Evolutionary conservation across 2,797 vertebrate species (phyloP).

Genomic region (Hemibagrus guttatus): DNA sequence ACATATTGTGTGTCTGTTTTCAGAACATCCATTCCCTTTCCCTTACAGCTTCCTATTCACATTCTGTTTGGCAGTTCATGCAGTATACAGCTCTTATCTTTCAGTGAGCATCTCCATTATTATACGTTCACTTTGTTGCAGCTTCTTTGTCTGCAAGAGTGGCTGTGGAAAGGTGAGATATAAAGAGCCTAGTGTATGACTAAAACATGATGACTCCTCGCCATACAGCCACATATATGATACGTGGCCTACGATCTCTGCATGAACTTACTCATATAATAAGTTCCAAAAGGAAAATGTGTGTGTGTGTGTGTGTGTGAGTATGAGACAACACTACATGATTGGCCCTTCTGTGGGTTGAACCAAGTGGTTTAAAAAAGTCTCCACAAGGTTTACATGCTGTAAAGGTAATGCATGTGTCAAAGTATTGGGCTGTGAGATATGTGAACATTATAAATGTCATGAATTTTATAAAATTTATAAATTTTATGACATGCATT

Average conservation of each 20-base stretch:
- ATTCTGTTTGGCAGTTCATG: slow-evolving; percentile 10
- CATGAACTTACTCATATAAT: slow-evolving; percentile 7
- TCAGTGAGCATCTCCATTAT: slow-evolving; percentile 23
- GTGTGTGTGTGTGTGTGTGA: neutral
- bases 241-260: slow-evolving; percentile 10
- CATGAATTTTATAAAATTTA: no score
- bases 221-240: slow-evolving; percentile 3
- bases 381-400: slow-evolving; percentile 29
- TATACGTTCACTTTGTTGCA: neutral
- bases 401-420: slow-evolving; percentile 64
- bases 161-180: slow-evolving; percentile 17
- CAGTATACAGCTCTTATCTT: neutral
- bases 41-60: neutral
- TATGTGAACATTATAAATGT: slow-evolving; percentile 72
- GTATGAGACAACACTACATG: slow-evolving; percentile 65
- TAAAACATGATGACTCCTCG: slow-evolving; percentile 44
- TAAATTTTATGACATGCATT: slow-evolving; percentile 66
- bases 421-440: slow-evolving; percentile 66
- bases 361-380: slow-evolving; percentile 48
- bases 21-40: neutral
- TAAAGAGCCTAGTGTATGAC: slow-evolving; percentile 31
- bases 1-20: neutral
- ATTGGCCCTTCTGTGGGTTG: slow-evolving; percentile 67
- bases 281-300: neutral
- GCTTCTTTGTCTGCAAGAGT: slow-evolving; percentile 3